These are phyloP conservation scores for Pitta sordida DNA, from an alignment of 2,113 vertebrate genomes.

Conservation along the genomic window DNA sequence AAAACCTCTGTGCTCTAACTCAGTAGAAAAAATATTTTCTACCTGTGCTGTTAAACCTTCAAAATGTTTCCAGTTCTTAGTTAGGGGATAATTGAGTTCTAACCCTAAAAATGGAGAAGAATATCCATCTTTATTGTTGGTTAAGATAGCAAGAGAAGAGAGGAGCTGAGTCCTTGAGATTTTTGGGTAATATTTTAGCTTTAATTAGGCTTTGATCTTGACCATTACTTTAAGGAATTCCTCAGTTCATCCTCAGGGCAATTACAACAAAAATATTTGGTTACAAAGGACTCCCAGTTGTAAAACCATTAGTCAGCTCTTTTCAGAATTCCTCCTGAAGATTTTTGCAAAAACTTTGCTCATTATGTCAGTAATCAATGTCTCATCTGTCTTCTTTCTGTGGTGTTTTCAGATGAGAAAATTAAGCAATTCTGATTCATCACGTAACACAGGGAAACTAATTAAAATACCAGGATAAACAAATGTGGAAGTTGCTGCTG, in stretches of 20 bases:
- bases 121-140: neutral
- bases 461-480: neutral
- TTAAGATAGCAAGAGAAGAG: neutral
- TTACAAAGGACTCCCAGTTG: neutral
- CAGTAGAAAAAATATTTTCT: neutral
- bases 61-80: neutral
- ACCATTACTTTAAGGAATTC: neutral
- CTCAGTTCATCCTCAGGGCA: neutral
- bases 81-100: neutral
- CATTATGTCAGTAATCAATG: neutral
- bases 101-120: neutral
- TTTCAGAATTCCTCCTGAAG: neutral
- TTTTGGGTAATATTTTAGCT: neutral
- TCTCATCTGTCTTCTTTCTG: neutral
- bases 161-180: neutral
- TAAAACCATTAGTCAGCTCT: slow-evolving; percentile 7
- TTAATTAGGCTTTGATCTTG: slow-evolving; percentile 39
- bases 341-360: neutral
- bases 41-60: neutral
- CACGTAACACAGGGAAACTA: neutral
- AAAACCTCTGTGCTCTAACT: neutral
- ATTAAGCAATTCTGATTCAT: neutral
- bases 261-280: neutral
- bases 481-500: neutral
- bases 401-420: neutral